Conservation (phyloP, 2,797 vertebrate genomes). For the Bradypodion ventrale region DNA sequence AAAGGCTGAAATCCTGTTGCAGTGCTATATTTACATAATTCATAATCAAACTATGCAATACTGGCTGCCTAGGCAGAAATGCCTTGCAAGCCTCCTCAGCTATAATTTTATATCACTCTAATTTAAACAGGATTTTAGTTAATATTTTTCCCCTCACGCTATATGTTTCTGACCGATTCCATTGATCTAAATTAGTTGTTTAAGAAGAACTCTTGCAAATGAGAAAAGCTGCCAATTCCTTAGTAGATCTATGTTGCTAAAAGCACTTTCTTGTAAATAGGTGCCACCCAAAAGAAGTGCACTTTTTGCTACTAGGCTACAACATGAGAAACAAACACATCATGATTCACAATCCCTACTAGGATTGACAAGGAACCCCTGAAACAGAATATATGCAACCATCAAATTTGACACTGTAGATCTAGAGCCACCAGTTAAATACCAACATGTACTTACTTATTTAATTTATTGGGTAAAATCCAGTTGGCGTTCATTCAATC, state of each 20-base stretch:
- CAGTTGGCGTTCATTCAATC: too few relatives aligned
- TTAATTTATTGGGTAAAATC: not conserved
- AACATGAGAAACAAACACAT: not conserved
- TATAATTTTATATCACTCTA: too few relatives aligned
- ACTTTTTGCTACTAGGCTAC: not conserved
- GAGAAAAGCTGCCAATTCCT: not conserved
- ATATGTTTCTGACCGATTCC: not conserved
- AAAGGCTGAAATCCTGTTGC: too few relatives aligned
- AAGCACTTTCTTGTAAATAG: not conserved
- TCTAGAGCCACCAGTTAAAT: not conserved
- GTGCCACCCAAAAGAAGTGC: not conserved
- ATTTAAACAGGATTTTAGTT: not conserved
- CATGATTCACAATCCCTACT: not conserved
- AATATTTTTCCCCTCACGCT: too few relatives aligned
- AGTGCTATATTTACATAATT: too few relatives aligned
- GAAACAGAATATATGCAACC: not conserved
- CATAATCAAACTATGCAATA: too few relatives aligned
- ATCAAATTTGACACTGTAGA: not conserved
- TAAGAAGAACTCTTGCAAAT: not conserved
- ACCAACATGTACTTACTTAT: not conserved
- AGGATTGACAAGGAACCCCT: not conserved
- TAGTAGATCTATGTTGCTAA: not conserved
- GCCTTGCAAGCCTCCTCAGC: too few relatives aligned
- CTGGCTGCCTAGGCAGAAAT: too few relatives aligned
- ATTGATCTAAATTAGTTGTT: not conserved